Evolutionary conservation across 2,797 vertebrate species (phyloP).

Genomic region (Thunnus albacares): DNA sequence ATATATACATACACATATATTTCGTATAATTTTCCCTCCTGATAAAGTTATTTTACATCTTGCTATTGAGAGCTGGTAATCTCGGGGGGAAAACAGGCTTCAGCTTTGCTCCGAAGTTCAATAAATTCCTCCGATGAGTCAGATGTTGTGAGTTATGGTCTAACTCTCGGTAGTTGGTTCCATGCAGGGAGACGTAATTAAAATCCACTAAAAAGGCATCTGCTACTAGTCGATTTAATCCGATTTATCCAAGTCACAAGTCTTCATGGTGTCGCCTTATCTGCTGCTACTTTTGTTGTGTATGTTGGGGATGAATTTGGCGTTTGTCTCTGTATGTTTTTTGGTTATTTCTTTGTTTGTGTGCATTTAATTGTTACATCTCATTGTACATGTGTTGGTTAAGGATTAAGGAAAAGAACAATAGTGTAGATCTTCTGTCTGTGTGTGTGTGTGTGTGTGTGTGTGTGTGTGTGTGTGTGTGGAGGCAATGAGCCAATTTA

Average conservation of each 20-base stretch:
- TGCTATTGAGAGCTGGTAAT: not conserved
- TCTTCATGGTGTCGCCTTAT: constrained; percentile 57
- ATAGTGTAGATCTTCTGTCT: not conserved
- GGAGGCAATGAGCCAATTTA: constrained; percentile 48
- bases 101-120: not conserved
- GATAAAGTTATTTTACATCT: not conserved
- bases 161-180: constrained; percentile 54
- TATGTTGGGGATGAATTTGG: not conserved
- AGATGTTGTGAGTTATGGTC: constrained; percentile 47
- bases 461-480: constrained; percentile 9
- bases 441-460: constrained; percentile 13
- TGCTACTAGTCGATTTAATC: constrained; percentile 76
- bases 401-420: not conserved
- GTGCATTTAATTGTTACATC: not conserved
- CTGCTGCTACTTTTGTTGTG: constrained; percentile 24
- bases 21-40: no score
- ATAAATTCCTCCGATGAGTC: constrained; percentile 21
- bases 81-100: not conserved
- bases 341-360: no score
- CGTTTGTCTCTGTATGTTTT: not conserved
- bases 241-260: constrained; percentile 72
- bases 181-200: constrained; percentile 74
- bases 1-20: no score
- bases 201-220: constrained; percentile 78
- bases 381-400: constrained; percentile 9